Base-by-base conservation (phyloP, 2,797 vertebrate genomes). In the Acomys russatus region DNA sequence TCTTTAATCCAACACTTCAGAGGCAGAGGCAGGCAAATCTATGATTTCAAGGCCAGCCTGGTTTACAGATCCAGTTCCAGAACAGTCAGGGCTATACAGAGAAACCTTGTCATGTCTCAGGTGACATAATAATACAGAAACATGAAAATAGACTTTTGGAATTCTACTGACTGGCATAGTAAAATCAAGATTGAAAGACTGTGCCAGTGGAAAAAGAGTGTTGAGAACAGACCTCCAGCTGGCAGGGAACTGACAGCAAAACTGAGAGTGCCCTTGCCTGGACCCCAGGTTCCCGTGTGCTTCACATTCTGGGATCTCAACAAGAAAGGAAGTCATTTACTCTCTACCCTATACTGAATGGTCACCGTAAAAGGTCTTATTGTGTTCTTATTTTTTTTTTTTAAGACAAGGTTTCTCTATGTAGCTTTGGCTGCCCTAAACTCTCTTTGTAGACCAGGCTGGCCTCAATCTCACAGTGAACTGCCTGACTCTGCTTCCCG, bases 191-290 rank as follows among this genome's bases (percentile, higher is more conserved):
- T 61, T 71, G 38, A 96, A 93, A 73, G 56, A 80, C 1, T 82
- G 15, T 4, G 18, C 44, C 44, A 44, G 17, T 51, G 6, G 4
- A 25, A 95, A 95, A 88, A 15, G 51, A 28, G 12, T 44, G 73
- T 91, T 54, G 35, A 93, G 83, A 84, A 93, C 66, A 83, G 82
- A 95, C 70, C 93, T 97, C 85, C 78, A 63, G 9, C 63, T 83
- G 56, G 96, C 59, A 82, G 35, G 61, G 54, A 93, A 96, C 71
- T 68, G 56, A 94, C 91, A 90, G 90, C 74, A 86, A 96, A 86
- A 90, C 44, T 51, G 87, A 92, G 49, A 91, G 80, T 54, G 20
- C 33, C 89, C 78, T 88, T 76, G 64, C 64, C 95, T 88, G 74
- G 61, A 33, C 74, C 35, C 78, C 28, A 77, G 56, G 84, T 38